Evolutionary conservation across 1,140 invertebrate species (phyloP).

Genomic region (Whitmania pigra): DNA sequence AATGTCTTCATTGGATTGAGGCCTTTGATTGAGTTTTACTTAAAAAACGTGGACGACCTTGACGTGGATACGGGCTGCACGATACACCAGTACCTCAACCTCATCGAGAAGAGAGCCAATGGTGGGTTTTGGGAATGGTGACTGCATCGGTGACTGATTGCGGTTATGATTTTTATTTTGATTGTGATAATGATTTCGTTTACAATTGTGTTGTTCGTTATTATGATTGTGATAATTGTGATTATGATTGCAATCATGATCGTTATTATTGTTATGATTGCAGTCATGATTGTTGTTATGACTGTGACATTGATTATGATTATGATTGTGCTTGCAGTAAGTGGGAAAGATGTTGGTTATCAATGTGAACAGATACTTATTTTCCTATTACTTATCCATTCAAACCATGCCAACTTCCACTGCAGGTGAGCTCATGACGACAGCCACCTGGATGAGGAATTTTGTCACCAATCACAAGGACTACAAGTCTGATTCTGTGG

Average conservation of each 20-base stretch:
- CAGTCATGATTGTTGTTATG: neutral
- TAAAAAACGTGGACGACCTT: constrained; percentile 68
- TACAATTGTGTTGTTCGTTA: too few relatives aligned
- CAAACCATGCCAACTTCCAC: neutral
- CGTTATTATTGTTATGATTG: neutral
- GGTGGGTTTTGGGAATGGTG: constrained; percentile 51
- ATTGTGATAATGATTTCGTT: neutral
- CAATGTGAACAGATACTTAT: neutral
- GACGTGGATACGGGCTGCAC: constrained; percentile 53
- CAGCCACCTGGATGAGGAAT: constrained; percentile 71
- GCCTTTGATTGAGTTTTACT: constrained; percentile 79
- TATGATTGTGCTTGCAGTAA: neutral
- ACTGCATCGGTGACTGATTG: neutral
- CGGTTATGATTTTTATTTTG: too few relatives aligned
- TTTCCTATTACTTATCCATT: neutral
- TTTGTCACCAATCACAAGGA: constrained; percentile 76
- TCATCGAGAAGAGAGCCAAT: constrained; percentile 77
- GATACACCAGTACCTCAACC: constrained; percentile 85
- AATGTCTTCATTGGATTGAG: constrained; percentile 88
- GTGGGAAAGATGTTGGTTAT: neutral
- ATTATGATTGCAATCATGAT: too few relatives aligned
- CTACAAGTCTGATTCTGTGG: constrained; percentile 77
- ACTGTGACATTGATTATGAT: neutral
- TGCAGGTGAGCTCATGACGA: constrained; percentile 52
- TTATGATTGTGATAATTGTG: neutral